Percentiles rank a stretch among this genome's conserved stretches.
These are phyloP conservation scores for Progne subis DNA, from an alignment of 2,113 vertebrate species.

Conservation along the genomic window DNA sequence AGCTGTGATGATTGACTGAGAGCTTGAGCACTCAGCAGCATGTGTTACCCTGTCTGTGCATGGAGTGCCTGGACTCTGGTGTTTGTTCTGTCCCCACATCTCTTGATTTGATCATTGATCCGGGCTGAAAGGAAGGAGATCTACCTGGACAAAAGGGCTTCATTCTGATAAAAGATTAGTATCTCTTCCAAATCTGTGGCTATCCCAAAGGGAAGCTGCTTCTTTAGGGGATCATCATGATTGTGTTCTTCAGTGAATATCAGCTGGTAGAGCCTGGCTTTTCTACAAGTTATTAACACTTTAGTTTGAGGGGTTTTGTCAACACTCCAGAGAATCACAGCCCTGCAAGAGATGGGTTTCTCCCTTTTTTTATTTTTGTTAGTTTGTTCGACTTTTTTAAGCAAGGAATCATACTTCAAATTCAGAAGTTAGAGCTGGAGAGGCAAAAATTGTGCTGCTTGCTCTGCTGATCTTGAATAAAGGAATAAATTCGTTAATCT, in stretches of 20 bases:
- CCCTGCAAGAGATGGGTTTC: not conserved
- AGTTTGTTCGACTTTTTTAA: not conserved
- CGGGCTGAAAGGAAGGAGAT: not conserved
- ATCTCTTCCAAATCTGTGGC: not conserved
- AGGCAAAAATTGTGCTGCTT: not conserved
- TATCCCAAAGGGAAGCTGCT: not conserved
- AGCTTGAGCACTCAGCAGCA: not conserved
- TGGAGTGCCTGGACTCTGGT: not conserved
- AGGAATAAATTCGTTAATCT: not conserved
- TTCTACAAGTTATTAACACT: not conserved
- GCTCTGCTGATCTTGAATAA: not conserved
- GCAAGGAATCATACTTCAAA: not conserved
- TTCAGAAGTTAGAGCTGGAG: not conserved
- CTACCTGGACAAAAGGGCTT: not conserved
- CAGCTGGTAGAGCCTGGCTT: not conserved
- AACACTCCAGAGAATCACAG: not conserved
- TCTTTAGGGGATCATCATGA: not conserved
- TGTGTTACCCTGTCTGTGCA: not conserved
- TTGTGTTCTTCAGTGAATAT: not conserved
- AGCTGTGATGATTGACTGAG: not conserved
- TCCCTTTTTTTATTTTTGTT: not conserved
- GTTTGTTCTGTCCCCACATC: not conserved
- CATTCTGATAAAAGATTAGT: not conserved
- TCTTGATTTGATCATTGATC: not conserved
- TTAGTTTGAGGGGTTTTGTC: not conserved